Conservation (phyloP, 2,113 vertebrate species). For the Tautogolabrus adspersus region DNA sequence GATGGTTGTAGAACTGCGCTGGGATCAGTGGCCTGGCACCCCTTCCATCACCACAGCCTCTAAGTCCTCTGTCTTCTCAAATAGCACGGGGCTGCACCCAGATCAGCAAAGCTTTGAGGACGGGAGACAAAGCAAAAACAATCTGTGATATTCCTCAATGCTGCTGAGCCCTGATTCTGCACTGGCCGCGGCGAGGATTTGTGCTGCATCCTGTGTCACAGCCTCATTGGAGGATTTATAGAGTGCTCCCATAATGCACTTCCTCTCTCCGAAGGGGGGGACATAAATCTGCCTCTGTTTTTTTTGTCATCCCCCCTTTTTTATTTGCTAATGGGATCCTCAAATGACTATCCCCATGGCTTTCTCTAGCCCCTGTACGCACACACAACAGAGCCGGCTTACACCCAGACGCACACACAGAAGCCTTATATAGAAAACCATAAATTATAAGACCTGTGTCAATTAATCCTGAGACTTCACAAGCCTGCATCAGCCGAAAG, state of each 20-base stretch:
- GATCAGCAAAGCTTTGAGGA: constrained; percentile 32
- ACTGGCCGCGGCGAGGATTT: constrained; percentile 41
- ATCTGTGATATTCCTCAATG: constrained; percentile 37
- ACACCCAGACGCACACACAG: background rate
- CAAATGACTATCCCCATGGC: constrained; percentile 43
- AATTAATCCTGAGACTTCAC: constrained; percentile 50
- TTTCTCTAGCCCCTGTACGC: constrained; percentile 44
- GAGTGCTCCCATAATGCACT: constrained; percentile 65
- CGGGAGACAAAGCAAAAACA: constrained; percentile 29
- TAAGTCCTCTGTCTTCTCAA: constrained; percentile 44
- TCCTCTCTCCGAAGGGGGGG: constrained; percentile 55
- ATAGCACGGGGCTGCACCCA: constrained; percentile 5
- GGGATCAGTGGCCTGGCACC: constrained; percentile 38
- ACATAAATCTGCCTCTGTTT: constrained; percentile 69
- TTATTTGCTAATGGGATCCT: constrained; percentile 71
- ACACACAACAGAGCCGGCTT: constrained; percentile 11
- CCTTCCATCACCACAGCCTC: constrained; percentile 17
- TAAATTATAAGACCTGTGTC: constrained; percentile 42
- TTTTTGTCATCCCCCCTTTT: constrained; percentile 60
- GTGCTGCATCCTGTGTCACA: constrained; percentile 41
- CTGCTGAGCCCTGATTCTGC: constrained; percentile 24
- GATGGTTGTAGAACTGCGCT: constrained; percentile 14
- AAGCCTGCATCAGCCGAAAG: background rate
- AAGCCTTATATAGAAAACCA: constrained; percentile 12
- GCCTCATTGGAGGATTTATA: constrained; percentile 67